These are phyloP conservation scores for Eurystomus gularis DNA, from an alignment of 2,113 vertebrate species.

Conservation along the genomic window DNA sequence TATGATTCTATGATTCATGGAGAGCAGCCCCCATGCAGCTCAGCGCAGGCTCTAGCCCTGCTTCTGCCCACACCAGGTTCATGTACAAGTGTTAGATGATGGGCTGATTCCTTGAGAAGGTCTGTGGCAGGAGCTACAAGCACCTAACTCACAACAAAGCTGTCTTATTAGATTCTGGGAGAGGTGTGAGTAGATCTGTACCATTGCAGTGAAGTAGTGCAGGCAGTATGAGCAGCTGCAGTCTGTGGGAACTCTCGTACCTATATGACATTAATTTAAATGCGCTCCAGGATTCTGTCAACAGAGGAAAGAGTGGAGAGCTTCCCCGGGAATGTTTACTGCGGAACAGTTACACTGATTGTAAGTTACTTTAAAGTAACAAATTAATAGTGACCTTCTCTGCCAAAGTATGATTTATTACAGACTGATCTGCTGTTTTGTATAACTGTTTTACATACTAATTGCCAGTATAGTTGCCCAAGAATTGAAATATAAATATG, in stretches of 20 bases:
- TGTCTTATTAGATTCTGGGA: neutral
- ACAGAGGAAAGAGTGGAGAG: neutral
- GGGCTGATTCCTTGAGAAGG: neutral
- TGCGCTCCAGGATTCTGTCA: neutral
- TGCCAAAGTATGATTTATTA: constrained; percentile 11
- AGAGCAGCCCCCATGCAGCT: neutral
- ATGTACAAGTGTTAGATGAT: neutral
- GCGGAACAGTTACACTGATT: neutral
- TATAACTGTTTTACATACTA: constrained; percentile 26
- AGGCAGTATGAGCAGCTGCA: neutral
- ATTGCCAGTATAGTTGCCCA: constrained; percentile 26
- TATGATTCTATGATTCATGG: too few relatives aligned
- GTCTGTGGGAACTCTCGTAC: neutral
- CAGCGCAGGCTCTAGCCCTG: neutral
- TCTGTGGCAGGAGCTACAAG: neutral
- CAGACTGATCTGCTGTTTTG: constrained; percentile 16
- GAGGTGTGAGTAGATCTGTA: neutral
- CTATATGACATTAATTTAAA: neutral
- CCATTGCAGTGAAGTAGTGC: neutral
- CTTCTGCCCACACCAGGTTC: neutral
- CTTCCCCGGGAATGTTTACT: neutral
- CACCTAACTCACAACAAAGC: neutral
- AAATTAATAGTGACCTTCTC: constrained; percentile 32
- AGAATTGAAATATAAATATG: constrained; percentile 44
- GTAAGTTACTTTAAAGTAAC: constrained; percentile 11